Percentiles rank a stretch among this genome's conserved stretches.
phyloP scores from a whole-genome alignment of 2,113 vertebrate genomes.

The human (Homo sapiens) region DNA sequence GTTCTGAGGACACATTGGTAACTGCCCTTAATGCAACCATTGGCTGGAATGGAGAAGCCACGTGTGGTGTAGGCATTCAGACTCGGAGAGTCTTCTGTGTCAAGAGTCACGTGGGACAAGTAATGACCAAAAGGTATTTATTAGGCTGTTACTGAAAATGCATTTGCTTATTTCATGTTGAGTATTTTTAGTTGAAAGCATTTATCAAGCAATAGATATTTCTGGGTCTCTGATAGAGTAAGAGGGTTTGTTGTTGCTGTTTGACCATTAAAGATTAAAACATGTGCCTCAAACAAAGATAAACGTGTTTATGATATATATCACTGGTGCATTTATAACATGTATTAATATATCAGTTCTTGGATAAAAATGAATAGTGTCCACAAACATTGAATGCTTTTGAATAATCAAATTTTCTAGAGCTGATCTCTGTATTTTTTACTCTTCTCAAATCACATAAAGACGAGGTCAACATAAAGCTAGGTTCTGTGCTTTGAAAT shows the following conservation, averaged over 20 bases:
- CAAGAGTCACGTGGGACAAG: conserved; percentile 89
- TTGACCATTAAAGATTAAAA: neutral
- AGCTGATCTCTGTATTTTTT: neutral
- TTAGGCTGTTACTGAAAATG: neutral
- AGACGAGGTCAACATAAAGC: neutral
- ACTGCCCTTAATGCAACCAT: conserved; percentile 83
- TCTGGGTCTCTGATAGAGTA: neutral
- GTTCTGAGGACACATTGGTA: conserved; percentile 83
- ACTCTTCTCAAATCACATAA: neutral
- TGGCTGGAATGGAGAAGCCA: conserved; percentile 80
- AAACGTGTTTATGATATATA: neutral
- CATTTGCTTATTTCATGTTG: neutral
- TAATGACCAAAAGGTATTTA: conserved; percentile 92
- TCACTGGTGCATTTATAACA: neutral
- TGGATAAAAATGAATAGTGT: neutral
- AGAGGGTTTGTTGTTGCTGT: neutral
- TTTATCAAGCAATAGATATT: neutral
- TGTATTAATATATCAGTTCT: neutral
- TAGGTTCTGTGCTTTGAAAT: neutral
- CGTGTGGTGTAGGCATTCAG: conserved; percentile 91
- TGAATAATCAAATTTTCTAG: neutral
- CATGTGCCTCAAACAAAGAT: neutral
- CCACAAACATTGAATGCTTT: neutral
- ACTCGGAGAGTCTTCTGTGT: conserved; percentile 90
- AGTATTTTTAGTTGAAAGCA: neutral